Evolutionary conservation across 35 echinoderm and acorn worm species (phyloP).

Genomic region (Antedon bifida): DNA sequence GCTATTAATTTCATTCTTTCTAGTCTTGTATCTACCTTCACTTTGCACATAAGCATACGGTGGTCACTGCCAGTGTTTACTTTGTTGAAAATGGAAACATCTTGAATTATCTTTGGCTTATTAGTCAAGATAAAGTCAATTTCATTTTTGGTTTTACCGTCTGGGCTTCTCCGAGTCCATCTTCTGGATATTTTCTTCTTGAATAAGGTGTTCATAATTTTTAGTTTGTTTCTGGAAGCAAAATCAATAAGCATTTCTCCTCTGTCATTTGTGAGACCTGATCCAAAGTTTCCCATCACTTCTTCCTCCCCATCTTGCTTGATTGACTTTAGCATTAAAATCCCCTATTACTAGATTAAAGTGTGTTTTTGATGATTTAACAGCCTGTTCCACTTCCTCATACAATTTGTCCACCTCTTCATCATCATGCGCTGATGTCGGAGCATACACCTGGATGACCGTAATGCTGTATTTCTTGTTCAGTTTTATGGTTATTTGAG

Average conservation of each 20-base stretch:
- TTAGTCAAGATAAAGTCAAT: constrained; percentile 4
- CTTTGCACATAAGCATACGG: not conserved
- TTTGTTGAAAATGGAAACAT: not conserved
- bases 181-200: constrained; percentile 16
- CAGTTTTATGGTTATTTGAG: constrained; percentile 15
- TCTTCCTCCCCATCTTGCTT: not conserved
- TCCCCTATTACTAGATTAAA: constrained; percentile 8
- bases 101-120: not conserved
- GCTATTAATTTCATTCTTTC: constrained; percentile 1
- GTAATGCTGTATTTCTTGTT: not conserved
- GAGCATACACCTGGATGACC: not conserved
- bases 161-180: constrained; percentile 22
- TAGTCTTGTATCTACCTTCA: constrained; percentile 3
- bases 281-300: constrained; percentile 17
- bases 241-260: constrained; percentile 15
- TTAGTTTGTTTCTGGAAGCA: constrained; percentile 15
- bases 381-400: constrained; percentile 5
- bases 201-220: constrained; percentile 32
- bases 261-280: constrained; percentile 8
- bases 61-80: constrained; percentile 20
- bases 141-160: constrained; percentile 21
- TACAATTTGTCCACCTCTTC: constrained; percentile 15
- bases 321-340: constrained; percentile 7
- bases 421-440: not conserved
- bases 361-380: not conserved